Evolutionary conservation across 2,113 vertebrate species (phyloP), one percentile per base, ranked within the genome.

Genomic region (Calidris pygmaea): DNA sequence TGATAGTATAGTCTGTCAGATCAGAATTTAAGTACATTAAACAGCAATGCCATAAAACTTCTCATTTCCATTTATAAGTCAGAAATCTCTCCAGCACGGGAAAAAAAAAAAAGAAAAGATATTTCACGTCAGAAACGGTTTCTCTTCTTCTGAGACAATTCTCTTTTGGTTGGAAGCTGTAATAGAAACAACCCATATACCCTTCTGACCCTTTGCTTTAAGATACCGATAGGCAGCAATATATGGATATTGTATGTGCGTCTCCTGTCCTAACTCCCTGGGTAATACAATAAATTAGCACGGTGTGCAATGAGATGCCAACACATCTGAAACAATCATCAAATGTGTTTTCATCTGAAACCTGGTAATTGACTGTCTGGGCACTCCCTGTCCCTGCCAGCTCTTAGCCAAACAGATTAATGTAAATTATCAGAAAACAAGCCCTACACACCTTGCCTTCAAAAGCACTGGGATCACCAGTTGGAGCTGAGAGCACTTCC

Each of bases 11-110:
- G 75, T 79, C 67, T 88, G 88, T 88, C 92, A 83, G 55, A 85
- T 76, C 67, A 88, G 85, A 83, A 95, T 85, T 93, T 93, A 87
- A 88, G 78, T 73, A 88, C 75, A 41, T 92, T 90, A 94, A 87
- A 92, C 78, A 96, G 63, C 68, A 96, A 90, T 39, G 85, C 58
- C 85, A 70, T 95, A 78, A 95, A 91, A 88, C 59, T 87, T 87
- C 82, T 73, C 62, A 70, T 92, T 85, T 91, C 93, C 74, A 87
- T 95, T 94, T 85, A 52, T 50, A 90, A 90, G 65, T 81, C 55
- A 87, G 59, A 95, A 89, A 58, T 50, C 62, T 85, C 86, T 86
- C 66, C 24, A 47, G 21, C 48, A 60, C 8, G 43, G 1, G 0
- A 0, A 2, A 37, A 35, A 39, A 30, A 50, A 45, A 20, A 45